Conservation (phyloP, 1,140 invertebrate genomes). For the Aphaenogaster rudis region DNA sequence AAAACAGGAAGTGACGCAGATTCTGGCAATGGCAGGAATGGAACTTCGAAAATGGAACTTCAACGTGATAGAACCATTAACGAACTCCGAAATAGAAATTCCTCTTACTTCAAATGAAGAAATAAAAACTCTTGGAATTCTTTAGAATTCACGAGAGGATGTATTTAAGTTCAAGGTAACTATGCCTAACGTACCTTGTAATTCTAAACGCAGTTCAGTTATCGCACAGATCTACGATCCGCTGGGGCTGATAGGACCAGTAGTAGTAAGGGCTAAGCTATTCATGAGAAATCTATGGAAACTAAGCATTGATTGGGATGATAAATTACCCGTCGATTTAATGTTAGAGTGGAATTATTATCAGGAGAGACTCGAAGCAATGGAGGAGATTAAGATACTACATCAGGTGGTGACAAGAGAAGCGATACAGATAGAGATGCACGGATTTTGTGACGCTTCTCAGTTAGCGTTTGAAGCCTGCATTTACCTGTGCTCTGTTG, state of each 20-base stretch:
- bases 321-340: not conserved
- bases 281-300: not conserved
- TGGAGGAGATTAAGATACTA: not conserved
- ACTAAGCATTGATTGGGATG: not conserved
- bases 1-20: not conserved
- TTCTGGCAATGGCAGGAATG: conserved; percentile 34
- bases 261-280: not conserved
- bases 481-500: not conserved
- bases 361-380: not conserved
- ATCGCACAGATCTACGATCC: conserved; percentile 16
- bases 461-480: not conserved
- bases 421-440: not conserved
- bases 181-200: not conserved
- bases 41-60: conserved; percentile 60
- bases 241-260: not conserved
- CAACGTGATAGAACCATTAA: not conserved
- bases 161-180: not conserved
- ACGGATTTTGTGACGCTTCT: not conserved
- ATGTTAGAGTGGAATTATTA: not conserved
- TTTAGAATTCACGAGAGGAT: not conserved
- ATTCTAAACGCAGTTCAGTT: not conserved
- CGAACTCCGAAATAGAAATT: not conserved
- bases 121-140: conserved; percentile 9
- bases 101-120: not conserved
- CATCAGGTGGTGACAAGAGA: not conserved